phyloP scores from a whole-genome alignment of 2,797 vertebrate species.

The Phaenicophaeus curvirostris region DNA sequence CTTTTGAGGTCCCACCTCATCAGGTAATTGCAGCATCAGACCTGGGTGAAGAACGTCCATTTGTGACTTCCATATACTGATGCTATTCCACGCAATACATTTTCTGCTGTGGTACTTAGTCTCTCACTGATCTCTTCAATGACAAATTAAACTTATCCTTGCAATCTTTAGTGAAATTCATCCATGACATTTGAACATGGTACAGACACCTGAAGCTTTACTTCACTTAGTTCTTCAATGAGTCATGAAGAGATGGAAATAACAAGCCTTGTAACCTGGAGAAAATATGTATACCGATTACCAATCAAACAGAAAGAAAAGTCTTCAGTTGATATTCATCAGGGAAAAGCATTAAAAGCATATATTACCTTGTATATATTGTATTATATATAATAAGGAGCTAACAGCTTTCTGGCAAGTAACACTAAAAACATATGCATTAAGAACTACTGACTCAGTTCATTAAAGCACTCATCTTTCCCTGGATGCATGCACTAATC shows the following conservation, averaged over 20 bases:
- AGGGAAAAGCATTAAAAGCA: not conserved
- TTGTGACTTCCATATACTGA: not conserved
- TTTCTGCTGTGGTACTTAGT: not conserved
- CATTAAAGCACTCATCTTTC: not conserved
- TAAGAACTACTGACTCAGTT: not conserved
- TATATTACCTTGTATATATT: not conserved
- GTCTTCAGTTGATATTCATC: not conserved
- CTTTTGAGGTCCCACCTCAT: not conserved
- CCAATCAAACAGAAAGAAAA: not conserved
- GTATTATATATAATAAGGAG: not conserved
- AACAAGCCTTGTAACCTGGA: not conserved
- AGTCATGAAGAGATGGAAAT: slow-evolving; percentile 10
- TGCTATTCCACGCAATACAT: not conserved
- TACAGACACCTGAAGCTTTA: not conserved
- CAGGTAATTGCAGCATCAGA: not conserved
- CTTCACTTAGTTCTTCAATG: not conserved
- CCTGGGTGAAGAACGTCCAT: not conserved
- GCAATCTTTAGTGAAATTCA: not conserved
- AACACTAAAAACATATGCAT: not conserved
- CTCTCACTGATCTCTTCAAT: not conserved
- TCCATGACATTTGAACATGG: not conserved
- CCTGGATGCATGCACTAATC: not conserved
- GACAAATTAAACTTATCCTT: not conserved
- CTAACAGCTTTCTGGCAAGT: slow-evolving; percentile 12
- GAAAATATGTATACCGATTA: not conserved